phyloP scores from a whole-genome alignment of 2,888 invertebrate species.

The Thysanoteuthis rhombus region DNA sequence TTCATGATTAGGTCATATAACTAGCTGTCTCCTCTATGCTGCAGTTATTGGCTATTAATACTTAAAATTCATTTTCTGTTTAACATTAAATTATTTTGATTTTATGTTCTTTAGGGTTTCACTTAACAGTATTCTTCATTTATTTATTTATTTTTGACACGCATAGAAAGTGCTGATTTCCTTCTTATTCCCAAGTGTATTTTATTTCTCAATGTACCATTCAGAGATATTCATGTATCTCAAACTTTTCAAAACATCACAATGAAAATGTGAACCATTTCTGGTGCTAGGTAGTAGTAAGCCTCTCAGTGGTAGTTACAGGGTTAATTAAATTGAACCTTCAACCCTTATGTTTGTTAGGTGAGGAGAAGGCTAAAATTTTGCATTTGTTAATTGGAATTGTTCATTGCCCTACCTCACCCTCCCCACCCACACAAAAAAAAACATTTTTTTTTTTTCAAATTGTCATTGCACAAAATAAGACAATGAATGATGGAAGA shows the following conservation, averaged over 20 bases:
- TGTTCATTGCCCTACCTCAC: neutral
- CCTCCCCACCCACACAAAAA: no score
- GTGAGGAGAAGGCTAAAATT: neutral
- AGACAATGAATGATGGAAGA: neutral
- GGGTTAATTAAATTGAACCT: neutral
- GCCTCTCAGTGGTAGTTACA: neutral
- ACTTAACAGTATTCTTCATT: neutral
- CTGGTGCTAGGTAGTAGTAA: neutral
- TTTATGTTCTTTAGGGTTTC: neutral
- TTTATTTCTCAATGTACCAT: neutral
- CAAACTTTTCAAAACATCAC: neutral
- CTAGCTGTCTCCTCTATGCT: neutral
- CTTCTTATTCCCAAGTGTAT: neutral
- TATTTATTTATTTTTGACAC: neutral
- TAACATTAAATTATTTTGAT: neutral
- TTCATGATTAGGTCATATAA: neutral
- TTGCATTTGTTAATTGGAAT: neutral
- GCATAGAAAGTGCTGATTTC: neutral
- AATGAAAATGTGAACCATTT: neutral
- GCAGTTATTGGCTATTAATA: neutral
- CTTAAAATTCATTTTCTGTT: neutral
- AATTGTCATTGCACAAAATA: neutral
- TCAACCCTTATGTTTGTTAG: neutral
- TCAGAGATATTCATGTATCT: neutral
- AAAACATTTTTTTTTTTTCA: neutral